Conservation (phyloP, 2,113 vertebrate genomes). For the Callipepla californica region DNA sequence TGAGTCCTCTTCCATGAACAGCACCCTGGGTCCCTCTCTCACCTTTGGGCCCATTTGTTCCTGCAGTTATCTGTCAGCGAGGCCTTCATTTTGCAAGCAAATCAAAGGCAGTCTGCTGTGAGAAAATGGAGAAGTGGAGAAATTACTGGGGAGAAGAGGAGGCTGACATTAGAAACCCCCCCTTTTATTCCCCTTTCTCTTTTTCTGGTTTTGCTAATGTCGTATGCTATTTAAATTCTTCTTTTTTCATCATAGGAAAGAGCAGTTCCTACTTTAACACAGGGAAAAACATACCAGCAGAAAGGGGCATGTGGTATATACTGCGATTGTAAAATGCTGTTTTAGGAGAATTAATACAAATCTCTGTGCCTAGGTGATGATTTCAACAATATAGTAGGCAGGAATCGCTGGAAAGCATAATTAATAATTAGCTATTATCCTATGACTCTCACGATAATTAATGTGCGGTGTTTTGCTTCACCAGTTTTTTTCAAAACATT, state of each 20-base stretch:
- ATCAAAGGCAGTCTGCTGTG: not conserved
- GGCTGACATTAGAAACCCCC: not conserved
- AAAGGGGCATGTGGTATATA: not conserved
- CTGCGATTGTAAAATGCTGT: slow-evolving; percentile 28
- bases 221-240: not conserved
- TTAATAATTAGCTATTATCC: slow-evolving; percentile 70
- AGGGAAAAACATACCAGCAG: slow-evolving; percentile 2
- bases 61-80: not conserved
- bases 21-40: not conserved
- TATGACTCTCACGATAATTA: slow-evolving; percentile 63
- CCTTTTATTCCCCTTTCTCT: not conserved
- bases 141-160: not conserved
- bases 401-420: slow-evolving; percentile 48
- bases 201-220: not conserved
- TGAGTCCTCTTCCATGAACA: not conserved
- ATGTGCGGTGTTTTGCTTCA: slow-evolving; percentile 57
- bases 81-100: slow-evolving; percentile 39
- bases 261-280: not conserved
- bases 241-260: not conserved
- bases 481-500: slow-evolving; percentile 62
- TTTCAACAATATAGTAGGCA: slow-evolving; percentile 21
- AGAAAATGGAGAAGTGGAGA: slow-evolving; percentile 20
- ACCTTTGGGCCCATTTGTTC: not conserved
- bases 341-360: slow-evolving; percentile 38
- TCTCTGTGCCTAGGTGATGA: not conserved